Evolutionary conservation across 2,888 invertebrate genomes (phyloP).

Genomic region (Oeneis ivallda): DNA sequence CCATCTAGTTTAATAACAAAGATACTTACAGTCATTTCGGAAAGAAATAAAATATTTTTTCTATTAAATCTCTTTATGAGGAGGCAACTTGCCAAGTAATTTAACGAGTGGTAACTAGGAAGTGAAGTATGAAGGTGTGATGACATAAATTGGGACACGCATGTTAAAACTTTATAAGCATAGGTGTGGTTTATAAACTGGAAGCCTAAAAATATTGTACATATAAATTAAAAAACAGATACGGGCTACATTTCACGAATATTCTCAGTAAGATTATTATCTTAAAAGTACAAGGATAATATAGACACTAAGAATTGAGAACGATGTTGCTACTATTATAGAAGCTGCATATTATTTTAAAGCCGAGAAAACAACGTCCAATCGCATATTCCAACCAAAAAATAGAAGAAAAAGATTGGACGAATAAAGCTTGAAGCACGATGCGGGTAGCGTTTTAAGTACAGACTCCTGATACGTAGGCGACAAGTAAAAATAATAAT

Average conservation of each 20-base stretch:
- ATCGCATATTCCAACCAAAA: conserved; percentile 32
- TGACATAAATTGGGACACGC: conserved; percentile 71
- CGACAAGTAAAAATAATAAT: conserved; percentile 62
- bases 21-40: too few species aligned
- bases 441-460: conserved; percentile 58
- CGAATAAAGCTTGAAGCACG: conserved; percentile 49
- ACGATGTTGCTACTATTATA: neutral
- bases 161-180: conserved; percentile 40
- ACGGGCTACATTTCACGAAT: too few species aligned
- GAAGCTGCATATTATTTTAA: neutral
- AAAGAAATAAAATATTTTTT: too few species aligned
- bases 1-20: too few species aligned
- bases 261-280: too few species aligned
- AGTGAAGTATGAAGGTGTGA: conserved; percentile 65
- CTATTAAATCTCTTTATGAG: too few species aligned
- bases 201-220: neutral
- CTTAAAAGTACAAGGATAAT: neutral
- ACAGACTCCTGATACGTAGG: conserved; percentile 57
- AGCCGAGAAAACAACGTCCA: conserved; percentile 20
- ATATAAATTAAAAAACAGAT: neutral
- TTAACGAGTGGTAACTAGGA: conserved; percentile 60
- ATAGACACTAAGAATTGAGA: neutral
- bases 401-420: conserved; percentile 43
- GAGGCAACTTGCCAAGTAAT: conserved; percentile 73
- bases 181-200: neutral